Conservation (phyloP, 2,113 vertebrate genomes). For the Peromyscus maniculatus region DNA sequence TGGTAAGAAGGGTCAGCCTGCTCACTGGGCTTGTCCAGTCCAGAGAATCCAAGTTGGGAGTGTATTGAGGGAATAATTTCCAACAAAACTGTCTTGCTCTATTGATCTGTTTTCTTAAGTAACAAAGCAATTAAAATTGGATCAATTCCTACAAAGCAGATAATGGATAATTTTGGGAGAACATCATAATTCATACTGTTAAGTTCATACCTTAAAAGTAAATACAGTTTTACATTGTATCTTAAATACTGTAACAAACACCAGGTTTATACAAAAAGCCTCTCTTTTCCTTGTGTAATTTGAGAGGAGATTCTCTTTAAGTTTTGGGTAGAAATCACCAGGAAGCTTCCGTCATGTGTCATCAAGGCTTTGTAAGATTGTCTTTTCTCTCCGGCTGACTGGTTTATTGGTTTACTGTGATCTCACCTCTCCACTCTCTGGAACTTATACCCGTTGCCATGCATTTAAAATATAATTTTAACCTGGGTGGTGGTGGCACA, state of each 20-base stretch:
- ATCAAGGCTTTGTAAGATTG: not conserved
- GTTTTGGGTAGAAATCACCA: not conserved
- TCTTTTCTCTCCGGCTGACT: not conserved
- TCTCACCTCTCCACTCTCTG: not conserved
- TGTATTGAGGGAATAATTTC: not conserved
- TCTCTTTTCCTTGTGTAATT: not conserved
- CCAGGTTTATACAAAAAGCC: not conserved
- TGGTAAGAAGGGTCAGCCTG: not conserved
- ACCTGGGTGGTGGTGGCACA: no score
- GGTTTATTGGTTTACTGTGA: not conserved
- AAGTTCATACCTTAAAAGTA: not conserved
- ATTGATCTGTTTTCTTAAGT: not conserved
- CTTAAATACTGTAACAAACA: not conserved
- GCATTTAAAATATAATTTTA: slow-evolving; percentile 1
- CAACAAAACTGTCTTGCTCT: not conserved
- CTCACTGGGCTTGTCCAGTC: not conserved
- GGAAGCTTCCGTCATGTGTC: not conserved
- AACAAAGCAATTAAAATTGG: not conserved
- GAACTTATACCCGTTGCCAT: not conserved
- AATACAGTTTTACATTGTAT: not conserved
- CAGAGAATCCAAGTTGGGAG: not conserved
- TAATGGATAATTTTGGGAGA: not conserved
- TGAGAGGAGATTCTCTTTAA: not conserved
- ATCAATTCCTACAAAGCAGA: not conserved
- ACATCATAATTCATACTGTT: not conserved